Evolutionary conservation across 1,140 invertebrate species (phyloP).

Genomic region (Aphis gossypii): DNA sequence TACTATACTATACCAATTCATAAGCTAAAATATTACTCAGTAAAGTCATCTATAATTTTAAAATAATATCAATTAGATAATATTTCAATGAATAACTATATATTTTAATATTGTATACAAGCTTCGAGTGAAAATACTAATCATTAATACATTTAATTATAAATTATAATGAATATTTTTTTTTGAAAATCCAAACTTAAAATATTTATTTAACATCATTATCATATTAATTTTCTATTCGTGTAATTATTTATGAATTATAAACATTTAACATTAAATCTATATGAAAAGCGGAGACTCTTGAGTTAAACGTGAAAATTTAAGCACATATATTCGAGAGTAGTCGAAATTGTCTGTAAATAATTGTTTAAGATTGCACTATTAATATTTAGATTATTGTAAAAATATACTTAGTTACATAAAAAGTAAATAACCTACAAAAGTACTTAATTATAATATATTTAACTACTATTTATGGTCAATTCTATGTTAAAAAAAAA

Average conservation of each 20-base stretch:
- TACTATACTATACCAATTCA: not conserved
- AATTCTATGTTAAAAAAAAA: too few species aligned
- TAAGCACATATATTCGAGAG: not conserved
- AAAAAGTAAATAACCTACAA: not conserved
- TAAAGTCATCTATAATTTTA: not conserved
- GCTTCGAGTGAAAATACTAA: not conserved
- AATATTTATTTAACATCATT: not conserved
- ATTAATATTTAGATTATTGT: not conserved
- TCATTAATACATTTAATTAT: not conserved
- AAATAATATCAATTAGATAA: not conserved
- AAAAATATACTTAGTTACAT: not conserved
- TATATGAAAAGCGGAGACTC: not conserved
- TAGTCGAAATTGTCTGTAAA: not conserved
- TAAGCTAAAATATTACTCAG: not conserved
- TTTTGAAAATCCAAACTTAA: not conserved
- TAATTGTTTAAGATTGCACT: not conserved
- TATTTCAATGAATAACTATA: not conserved
- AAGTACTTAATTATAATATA: not conserved
- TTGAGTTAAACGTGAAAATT: not conserved
- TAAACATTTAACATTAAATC: not conserved
- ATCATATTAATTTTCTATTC: not conserved
- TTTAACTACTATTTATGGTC: too few species aligned
- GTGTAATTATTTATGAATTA: not conserved
- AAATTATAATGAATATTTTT: not conserved
- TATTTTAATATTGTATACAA: not conserved